Evolutionary conservation across 2,888 invertebrate species (phyloP).

Genomic region (Melangyna quadrimaculata): DNA sequence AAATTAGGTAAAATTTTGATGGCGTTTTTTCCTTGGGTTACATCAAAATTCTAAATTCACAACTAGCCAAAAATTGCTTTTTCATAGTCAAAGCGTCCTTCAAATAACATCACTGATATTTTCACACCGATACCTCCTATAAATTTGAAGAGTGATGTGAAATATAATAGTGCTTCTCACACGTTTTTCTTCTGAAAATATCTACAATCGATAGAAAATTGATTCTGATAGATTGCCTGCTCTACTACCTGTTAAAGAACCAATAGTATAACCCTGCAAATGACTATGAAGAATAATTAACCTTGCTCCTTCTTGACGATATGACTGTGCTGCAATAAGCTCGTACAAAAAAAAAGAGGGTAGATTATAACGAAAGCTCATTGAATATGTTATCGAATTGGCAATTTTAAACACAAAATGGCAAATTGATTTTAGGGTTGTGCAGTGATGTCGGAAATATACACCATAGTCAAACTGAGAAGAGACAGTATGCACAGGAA

Average conservation of each 20-base stretch:
- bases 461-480: neutral
- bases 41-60: too few species aligned
- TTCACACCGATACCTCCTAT: neutral
- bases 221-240: conserved; percentile 44
- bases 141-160: neutral
- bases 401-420: conserved; percentile 40
- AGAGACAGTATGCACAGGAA: neutral
- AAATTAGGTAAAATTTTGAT: too few species aligned
- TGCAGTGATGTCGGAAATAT: neutral
- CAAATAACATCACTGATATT: neutral
- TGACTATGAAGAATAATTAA: conserved; percentile 54
- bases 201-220: conserved; percentile 40
- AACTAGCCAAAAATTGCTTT: too few species aligned
- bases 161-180: neutral
- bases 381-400: conserved; percentile 37
- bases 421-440: conserved; percentile 44
- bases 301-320: conserved; percentile 36
- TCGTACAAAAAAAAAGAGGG: neutral
- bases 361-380: conserved; percentile 40
- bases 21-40: too few species aligned
- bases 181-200: conserved; percentile 34
- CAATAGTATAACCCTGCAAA: conserved; percentile 43
- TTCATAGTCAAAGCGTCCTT: too few species aligned
- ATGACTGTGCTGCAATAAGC: neutral
- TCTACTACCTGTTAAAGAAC: conserved; percentile 5